Conservation (phyloP, 1,140 invertebrate species). For the Sogatella furcifera region DNA sequence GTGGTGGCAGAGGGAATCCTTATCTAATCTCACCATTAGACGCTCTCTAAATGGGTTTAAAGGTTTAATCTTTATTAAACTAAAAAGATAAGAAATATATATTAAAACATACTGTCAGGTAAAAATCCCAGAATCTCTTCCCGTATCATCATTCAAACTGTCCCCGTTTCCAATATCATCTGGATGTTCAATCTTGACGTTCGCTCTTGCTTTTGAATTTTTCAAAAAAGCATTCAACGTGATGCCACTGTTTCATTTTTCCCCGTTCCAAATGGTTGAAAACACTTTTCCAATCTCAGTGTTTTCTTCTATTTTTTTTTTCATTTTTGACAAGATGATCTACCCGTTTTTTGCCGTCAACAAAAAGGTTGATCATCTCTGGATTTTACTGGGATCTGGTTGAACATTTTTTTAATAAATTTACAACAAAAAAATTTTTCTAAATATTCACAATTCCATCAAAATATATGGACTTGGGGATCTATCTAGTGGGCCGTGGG, state of each 20-base stretch:
- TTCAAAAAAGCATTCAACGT: slow-evolving; percentile 69
- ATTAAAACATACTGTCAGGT: slow-evolving; percentile 18
- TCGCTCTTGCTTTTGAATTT: slow-evolving; percentile 64
- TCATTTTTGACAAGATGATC: slow-evolving; percentile 79
- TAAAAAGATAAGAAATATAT: not conserved
- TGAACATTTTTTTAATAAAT: too few relatives aligned
- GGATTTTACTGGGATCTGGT: not conserved
- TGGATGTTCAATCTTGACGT: slow-evolving; percentile 67
- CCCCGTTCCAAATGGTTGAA: slow-evolving; percentile 73
- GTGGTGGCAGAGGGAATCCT: too few relatives aligned
- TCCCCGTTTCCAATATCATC: slow-evolving; percentile 70
- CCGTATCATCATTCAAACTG: slow-evolving; percentile 48
- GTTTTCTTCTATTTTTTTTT: slow-evolving; percentile 68
- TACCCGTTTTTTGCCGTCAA: slow-evolving; percentile 65
- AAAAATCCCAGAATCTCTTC: slow-evolving; percentile 43
- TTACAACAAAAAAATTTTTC: too few relatives aligned
- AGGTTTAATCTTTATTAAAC: too few relatives aligned
- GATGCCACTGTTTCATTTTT: slow-evolving; percentile 80
- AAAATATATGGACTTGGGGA: too few relatives aligned
- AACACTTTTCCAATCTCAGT: slow-evolving; percentile 62
- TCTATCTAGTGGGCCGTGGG: too few relatives aligned
- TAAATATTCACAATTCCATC: too few relatives aligned
- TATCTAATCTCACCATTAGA: too few relatives aligned
- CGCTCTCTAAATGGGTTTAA: too few relatives aligned
- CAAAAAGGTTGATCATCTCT: slow-evolving; percentile 45